Percentiles rank a stretch among this genome's conserved stretches.
Evolutionary conservation across 2,113 vertebrate species (phyloP).

Genomic region (Cebus imitator): DNA sequence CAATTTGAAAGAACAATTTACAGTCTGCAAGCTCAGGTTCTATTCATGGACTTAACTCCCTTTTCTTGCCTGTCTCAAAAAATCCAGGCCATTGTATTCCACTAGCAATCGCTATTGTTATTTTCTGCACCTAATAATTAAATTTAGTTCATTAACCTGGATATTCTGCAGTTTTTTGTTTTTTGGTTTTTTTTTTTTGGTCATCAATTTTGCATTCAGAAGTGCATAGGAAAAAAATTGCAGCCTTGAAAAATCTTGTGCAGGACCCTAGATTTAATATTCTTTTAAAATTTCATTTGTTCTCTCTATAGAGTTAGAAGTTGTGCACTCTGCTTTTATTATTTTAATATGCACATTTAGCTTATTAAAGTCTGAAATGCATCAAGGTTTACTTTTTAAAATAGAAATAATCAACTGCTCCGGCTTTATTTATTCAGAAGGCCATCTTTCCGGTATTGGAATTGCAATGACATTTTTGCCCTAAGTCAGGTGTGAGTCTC

Average conservation of each 20-base stretch:
- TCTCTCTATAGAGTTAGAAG: not conserved
- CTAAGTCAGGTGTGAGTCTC: rapidly evolving
- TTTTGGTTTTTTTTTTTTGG: not conserved
- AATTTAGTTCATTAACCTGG: not conserved
- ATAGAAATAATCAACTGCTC: rapidly evolving
- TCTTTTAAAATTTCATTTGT: not conserved
- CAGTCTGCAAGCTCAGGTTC: not conserved
- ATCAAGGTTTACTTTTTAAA: not conserved
- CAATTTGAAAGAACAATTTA: not conserved
- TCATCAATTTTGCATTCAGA: not conserved
- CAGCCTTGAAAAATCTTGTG: not conserved
- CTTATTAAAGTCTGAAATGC: too few species aligned
- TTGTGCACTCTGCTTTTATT: not conserved
- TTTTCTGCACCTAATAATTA: not conserved
- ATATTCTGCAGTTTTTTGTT: not conserved
- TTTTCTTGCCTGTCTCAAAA: not conserved
- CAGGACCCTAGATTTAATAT: not conserved
- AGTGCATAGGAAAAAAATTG: not conserved
- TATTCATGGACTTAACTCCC: not conserved
- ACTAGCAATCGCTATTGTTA: not conserved
- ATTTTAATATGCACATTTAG: not conserved
- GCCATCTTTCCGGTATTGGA: not conserved
- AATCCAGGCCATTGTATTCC: not conserved
- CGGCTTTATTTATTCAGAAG: not conserved
- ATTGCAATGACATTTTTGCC: not conserved